Evolutionary conservation across 2,113 vertebrate genomes (phyloP).

Genomic region (Scophthalmus maximus): DNA sequence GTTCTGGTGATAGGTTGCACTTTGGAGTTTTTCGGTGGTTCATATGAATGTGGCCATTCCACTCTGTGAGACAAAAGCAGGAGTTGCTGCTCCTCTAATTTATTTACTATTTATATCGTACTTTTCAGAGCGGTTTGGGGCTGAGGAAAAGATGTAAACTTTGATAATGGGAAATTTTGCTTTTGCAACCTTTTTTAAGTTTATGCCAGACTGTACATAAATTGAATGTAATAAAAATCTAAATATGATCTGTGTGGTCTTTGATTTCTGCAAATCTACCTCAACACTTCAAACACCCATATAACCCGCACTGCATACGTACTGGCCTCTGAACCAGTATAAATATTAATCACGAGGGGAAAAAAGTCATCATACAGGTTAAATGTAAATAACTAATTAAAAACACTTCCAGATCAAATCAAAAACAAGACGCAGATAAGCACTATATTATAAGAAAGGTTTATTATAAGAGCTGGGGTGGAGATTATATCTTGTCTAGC

Average conservation of each 20-base stretch:
- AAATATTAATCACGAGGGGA: too few relatives aligned
- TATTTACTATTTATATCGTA: conserved; percentile 45
- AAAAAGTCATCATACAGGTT: too few relatives aligned
- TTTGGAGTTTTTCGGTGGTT: conserved; percentile 8
- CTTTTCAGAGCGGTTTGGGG: conserved; percentile 20
- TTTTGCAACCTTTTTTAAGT: neutral
- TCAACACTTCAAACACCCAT: too few relatives aligned
- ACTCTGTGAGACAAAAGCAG: conserved; percentile 32
- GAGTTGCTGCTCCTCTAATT: conserved; percentile 23
- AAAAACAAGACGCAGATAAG: too few relatives aligned
- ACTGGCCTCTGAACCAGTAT: too few relatives aligned
- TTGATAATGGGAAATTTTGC: neutral
- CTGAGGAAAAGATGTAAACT: neutral
- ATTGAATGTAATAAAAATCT: conserved; percentile 6
- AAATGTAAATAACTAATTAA: too few relatives aligned
- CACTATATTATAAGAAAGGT: conserved; percentile 39
- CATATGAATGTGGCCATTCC: conserved; percentile 39
- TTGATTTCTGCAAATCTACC: neutral
- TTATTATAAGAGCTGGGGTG: conserved; percentile 54
- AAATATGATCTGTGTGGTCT: neutral
- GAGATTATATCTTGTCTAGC: conserved; percentile 14
- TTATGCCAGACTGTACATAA: conserved; percentile 1
- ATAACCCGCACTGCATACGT: too few relatives aligned
- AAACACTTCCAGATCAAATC: too few relatives aligned
- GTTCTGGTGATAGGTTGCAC: conserved; percentile 20